These are phyloP conservation scores for Tetragonula clypearis DNA, from an alignment of 1,140 invertebrate species.

Conservation along the genomic window DNA sequence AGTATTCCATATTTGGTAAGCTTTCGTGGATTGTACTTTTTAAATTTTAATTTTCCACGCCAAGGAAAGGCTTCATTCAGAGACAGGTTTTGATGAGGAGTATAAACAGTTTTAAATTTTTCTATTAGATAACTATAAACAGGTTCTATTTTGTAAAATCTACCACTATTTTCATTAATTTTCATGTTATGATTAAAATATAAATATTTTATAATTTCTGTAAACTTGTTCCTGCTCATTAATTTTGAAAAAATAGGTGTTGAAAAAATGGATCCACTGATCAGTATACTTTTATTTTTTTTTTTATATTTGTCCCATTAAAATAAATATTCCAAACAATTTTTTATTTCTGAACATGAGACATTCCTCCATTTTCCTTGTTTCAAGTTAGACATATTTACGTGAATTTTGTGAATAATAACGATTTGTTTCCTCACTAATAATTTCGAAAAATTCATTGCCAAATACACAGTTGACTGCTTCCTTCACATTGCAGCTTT, in stretches of 20 bases:
- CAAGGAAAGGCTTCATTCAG: too few relatives aligned
- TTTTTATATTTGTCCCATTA: conserved; percentile 36
- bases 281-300: conserved; percentile 25
- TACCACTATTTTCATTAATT: conserved; percentile 28
- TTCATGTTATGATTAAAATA: conserved; percentile 38
- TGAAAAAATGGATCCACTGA: background rate
- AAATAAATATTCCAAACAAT: conserved; percentile 39
- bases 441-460: conserved; percentile 34
- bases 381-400: conserved; percentile 17
- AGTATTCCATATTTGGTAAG: too few relatives aligned
- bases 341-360: conserved; percentile 40
- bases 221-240: conserved; percentile 19
- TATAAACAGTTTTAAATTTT: conserved; percentile 36
- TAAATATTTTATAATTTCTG: conserved; percentile 23
- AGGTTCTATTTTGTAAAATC: conserved; percentile 39
- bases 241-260: conserved; percentile 25
- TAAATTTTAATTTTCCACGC: too few relatives aligned
- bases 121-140: conserved; percentile 32
- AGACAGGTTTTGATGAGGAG: background rate
- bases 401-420: conserved; percentile 28
- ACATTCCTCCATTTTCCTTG: conserved; percentile 40
- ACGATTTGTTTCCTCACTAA: conserved; percentile 30
- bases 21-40: too few relatives aligned
- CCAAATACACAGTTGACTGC: conserved; percentile 37
- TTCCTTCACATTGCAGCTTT: conserved; percentile 27